Percentiles rank a stretch among this genome's conserved stretches.
Conservation (phyloP, 2,888 invertebrate species). For the Dermolepida albohirtum region DNA sequence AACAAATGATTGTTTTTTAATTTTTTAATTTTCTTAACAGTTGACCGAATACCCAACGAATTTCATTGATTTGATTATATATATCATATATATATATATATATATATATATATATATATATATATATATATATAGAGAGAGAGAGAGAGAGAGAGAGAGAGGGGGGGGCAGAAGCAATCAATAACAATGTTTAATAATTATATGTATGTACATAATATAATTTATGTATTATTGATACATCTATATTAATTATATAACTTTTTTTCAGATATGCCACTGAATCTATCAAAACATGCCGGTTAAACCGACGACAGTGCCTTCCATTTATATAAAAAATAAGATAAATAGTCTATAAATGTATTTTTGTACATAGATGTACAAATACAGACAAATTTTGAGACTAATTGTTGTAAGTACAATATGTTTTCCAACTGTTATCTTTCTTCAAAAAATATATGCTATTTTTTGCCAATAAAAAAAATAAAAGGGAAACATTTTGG, state of each 20-base stretch:
- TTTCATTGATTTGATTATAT: no score
- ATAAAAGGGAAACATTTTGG: slow-evolving; percentile 21
- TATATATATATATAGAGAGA: no score
- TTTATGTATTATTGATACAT: neutral
- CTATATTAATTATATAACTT: slow-evolving; percentile 45
- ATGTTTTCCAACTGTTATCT: slow-evolving; percentile 24
- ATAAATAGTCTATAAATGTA: slow-evolving; percentile 38
- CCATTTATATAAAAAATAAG: slow-evolving; percentile 43
- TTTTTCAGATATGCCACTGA: slow-evolving; percentile 87
- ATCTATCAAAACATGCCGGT: slow-evolving; percentile 86
- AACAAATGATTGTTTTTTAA: no score
- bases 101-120: no score
- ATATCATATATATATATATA: no score
- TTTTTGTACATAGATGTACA: slow-evolving; percentile 43
- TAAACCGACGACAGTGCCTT: slow-evolving; percentile 64
- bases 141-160: no score
- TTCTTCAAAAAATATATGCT: slow-evolving; percentile 24
- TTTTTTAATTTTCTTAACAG: no score
- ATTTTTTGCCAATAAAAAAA: slow-evolving; percentile 26
- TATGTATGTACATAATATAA: no score
- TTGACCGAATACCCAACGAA: no score
- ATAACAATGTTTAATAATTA: no score
- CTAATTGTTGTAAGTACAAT: slow-evolving; percentile 29
- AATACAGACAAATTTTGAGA: slow-evolving; percentile 29
- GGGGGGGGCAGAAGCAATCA: no score